phyloP scores from a whole-genome alignment of 2,113 vertebrate species.

The Datnioides undecimradiatus region DNA sequence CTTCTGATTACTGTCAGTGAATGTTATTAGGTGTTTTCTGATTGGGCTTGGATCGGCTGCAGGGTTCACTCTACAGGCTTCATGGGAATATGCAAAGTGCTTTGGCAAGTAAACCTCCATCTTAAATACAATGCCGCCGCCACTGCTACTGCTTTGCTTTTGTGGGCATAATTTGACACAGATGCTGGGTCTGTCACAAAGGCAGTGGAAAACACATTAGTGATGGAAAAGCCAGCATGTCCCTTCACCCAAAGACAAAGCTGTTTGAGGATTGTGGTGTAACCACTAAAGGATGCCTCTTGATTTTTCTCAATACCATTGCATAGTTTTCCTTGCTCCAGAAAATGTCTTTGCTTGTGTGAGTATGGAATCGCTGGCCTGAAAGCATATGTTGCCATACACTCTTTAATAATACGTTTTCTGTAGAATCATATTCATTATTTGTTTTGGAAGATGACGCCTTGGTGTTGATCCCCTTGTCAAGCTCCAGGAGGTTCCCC shows the following conservation, averaged over 20 bases:
- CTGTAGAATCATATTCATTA: conserved; percentile 32
- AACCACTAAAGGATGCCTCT: conserved; percentile 65
- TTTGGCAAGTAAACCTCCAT: conserved; percentile 67
- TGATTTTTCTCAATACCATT: conserved; percentile 49
- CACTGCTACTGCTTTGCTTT: conserved; percentile 59
- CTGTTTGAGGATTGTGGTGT: conserved; percentile 74
- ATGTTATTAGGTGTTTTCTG: conserved; percentile 80
- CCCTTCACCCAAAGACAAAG: conserved; percentile 73
- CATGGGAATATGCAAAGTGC: conserved; percentile 80
- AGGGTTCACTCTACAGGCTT: conserved; percentile 74
- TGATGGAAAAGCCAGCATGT: conserved; percentile 73
- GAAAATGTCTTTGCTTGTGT: conserved; percentile 14
- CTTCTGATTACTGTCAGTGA: conserved; percentile 81
- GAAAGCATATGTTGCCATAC: conserved; percentile 50
- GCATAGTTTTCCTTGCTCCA: conserved; percentile 24
- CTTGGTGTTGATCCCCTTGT: conserved; percentile 55
- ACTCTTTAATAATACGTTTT: conserved; percentile 32
- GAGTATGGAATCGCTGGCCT: conserved; percentile 29
- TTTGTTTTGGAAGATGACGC: conserved; percentile 43
- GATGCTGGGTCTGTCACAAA: conserved; percentile 77
- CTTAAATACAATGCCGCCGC: conserved; percentile 60
- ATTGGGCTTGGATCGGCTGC: conserved; percentile 73
- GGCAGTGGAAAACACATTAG: conserved; percentile 75
- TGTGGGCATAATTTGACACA: conserved; percentile 78
- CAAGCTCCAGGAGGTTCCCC: conserved; percentile 36